Base-by-base conservation (phyloP, 2,888 invertebrate species). In the Dynastes hyllus region DNA sequence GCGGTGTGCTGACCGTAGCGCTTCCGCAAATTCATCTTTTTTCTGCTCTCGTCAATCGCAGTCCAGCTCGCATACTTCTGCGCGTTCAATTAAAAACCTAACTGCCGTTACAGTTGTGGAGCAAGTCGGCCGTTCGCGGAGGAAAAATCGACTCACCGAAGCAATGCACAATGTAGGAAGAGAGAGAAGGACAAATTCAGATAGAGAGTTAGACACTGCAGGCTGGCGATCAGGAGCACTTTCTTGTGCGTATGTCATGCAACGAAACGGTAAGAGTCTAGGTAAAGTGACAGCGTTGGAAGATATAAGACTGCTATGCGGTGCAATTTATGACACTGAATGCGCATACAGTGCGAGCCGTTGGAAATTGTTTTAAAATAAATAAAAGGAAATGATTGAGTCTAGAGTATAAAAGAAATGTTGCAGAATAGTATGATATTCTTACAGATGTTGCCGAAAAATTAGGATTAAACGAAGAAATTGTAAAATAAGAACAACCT, bases 61-160 rank as follows among this genome's bases (percentile, higher is more conserved):
- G 16, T 4, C 16, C 13, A 9, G 6, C 67, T 45, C 67, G 67
- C 67, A 67, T 63, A 22, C 67, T 67, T 67, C 67, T 67, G 45
- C 63, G 2, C 27, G 22, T 63, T 67, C 67, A 27, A 67, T 67
- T 67, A 67, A 67, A 67, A 67, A 45, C 45, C 45, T 50, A 67
- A 67, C 67, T 27, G 67, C 67, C 67, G 67, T 67, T 67, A 67
- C 55, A 58, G 55, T 58, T 58, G 55, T 58, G 55, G 67, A 32
- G 22, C 67, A 67, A 29, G 63, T 22, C n/a, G 63, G 27, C 29
- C 9, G 13, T 29, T 8, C 63, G 32, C 29, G 11, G 11, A 11
- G 2, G 45, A 45, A 63, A 63, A 63, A 63, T 32, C 32, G 32
- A 29, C 2, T 9, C 11, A 29, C 5, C 32, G 9, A 13, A 6